Base-by-base conservation (phyloP, 1,140 invertebrate species). In the Nephotettix cincticeps region DNA sequence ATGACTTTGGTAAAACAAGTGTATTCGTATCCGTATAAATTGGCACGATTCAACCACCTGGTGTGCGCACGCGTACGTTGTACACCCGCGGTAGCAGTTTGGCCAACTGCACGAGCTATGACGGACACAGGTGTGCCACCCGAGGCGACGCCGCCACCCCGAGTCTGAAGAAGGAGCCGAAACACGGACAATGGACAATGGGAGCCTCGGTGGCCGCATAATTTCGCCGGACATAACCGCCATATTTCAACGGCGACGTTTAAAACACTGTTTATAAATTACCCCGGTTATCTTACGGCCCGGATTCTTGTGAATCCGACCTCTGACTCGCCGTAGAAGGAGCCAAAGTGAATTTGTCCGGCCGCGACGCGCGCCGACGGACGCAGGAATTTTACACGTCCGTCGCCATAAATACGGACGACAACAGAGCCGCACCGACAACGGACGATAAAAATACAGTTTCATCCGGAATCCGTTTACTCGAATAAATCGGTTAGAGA, bases 251-350 rank as follows among this genome's bases (percentile, higher is more conserved):
- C 47, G 47, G 47, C 32, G 47, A 51, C 47, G 47, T 51, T 51
- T 51, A 19, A 51, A 51, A 51, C 47, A 51, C 47, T 51, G 47
- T 51, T 51, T 51, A 51, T 51, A 51, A 51, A 51, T 51, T 51
- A 51, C 47, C 47, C 14, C 47, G 47, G 47, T 51, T 51, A 51
- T 51, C 47, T 51, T 21, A 19, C 47, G 19, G 36, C 36, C 36
- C 17, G 47, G 47, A 51, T 51, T 51, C 47, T 21, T n/a, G 14
- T n/a, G 14, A 51, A 21, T 6, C 6, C 36, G 47, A 51, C 47
- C 47, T 51, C 21, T 51, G 47, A 51, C 4, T 51, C 47, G 47
- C 47, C 47, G 47, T 51, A 51, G 47, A 51, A 51, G 47, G 47
- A 51, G 21, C 6, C 47, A 4, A n/a, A 51, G 47, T 51, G 47